These are phyloP conservation scores for Elysia chlorotica DNA, from an alignment of 1,140 invertebrate species.

Conservation along the genomic window DNA sequence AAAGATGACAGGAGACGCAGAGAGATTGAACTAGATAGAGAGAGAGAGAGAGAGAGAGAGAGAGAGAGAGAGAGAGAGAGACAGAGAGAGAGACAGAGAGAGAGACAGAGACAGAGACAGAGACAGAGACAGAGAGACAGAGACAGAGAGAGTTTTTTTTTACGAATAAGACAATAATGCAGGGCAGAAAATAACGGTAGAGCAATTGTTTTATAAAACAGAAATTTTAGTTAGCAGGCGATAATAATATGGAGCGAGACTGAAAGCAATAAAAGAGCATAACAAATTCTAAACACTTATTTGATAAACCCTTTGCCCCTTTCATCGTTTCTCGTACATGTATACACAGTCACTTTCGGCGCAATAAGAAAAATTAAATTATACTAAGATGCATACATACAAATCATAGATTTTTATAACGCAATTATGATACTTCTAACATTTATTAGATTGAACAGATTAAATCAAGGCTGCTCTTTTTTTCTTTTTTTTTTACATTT, in stretches of 20 bases:
- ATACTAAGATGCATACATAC: no score
- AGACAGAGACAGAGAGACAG: neutral
- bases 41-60: neutral
- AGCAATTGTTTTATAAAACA: neutral
- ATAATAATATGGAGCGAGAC: neutral
- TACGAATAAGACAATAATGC: neutral
- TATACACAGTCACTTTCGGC: no score
- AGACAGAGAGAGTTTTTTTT: slow-evolving; percentile 8
- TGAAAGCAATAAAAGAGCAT: neutral
- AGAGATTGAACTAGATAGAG: neutral
- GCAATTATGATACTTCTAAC: no score
- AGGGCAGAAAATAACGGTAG: neutral
- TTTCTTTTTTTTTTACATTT: no score
- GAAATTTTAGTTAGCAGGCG: neutral
- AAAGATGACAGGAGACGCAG: neutral
- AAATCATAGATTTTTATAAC: no score
- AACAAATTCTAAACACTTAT: neutral
- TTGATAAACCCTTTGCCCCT: neutral
- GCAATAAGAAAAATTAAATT: no score
- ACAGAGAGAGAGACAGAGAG: slow-evolving; percentile 1
- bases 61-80: slow-evolving; percentile 10
- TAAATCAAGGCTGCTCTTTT: no score
- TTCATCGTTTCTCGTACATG: no score
- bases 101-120: slow-evolving; percentile 2
- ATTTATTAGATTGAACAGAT: no score